Conservation (phyloP, 2,113 vertebrate species). For the Salvelinus namaycush region DNA sequence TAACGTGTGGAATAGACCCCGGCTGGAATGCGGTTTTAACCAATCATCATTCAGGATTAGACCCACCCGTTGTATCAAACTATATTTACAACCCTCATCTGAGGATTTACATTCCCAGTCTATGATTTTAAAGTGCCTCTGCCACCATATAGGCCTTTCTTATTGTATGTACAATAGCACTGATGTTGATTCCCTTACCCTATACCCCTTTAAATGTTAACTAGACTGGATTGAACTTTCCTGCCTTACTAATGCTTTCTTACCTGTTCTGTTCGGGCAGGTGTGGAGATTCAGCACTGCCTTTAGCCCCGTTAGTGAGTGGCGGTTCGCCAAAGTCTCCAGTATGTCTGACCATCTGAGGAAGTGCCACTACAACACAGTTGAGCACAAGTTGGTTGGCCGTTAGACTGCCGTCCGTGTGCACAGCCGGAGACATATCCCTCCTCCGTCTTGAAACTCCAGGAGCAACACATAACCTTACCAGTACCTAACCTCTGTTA, state of each 20-base stretch:
- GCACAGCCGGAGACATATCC: slow-evolving; percentile 85
- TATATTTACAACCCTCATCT: too few species aligned
- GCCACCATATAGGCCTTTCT: too few species aligned
- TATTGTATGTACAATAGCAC: too few species aligned
- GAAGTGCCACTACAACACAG: slow-evolving; percentile 88
- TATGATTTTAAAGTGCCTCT: too few species aligned
- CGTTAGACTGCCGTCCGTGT: slow-evolving; percentile 93
- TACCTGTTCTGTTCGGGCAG: slow-evolving; percentile 69
- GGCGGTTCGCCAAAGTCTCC: slow-evolving; percentile 90
- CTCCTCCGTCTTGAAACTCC: slow-evolving; percentile 85
- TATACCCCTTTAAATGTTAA: neutral
- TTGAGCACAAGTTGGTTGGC: slow-evolving; percentile 88
- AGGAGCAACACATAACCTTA: slow-evolving; percentile 74
- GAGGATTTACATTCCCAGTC: too few species aligned
- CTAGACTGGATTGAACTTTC: neutral
- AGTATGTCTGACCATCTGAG: slow-evolving; percentile 97
- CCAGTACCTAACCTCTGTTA: slow-evolving; percentile 54
- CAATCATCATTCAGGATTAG: too few species aligned
- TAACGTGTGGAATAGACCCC: too few species aligned
- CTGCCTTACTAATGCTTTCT: neutral
- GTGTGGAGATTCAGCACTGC: slow-evolving; percentile 97
- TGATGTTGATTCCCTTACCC: too few species aligned
- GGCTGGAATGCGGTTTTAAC: too few species aligned
- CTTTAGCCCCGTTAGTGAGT: slow-evolving; percentile 89
- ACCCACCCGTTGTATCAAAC: too few species aligned